Base-by-base conservation (phyloP, 2,797 vertebrate genomes). In the Erethizon dorsatum region DNA sequence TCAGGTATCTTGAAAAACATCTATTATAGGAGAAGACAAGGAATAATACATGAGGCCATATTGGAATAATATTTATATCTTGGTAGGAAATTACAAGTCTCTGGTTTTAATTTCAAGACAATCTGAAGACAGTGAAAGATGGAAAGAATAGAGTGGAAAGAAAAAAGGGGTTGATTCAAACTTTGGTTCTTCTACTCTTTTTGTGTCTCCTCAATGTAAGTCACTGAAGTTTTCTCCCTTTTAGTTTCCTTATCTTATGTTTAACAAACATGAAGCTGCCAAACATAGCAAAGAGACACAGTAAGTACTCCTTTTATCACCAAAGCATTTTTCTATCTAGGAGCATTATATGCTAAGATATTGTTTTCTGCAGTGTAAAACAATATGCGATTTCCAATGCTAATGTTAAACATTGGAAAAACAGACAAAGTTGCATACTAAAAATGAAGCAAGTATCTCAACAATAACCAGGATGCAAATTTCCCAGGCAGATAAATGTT, bases 321-420 rank as follows among this genome's bases (percentile, higher is more conserved):
- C 0, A 71, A 77, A 24, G 10, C 13, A 85, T 84, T 13, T 75
- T 96, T 89, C 71, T 93, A n/a, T 52, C 15, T 59, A 56, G 1
- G 33, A 83, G 0, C n/a, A 80, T 86, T 33, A n/a, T 90, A 83
- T 56, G 12, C 57, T 83, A 84, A 96, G 41, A 92, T 91, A 85
- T 75, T 65, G 22, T 63, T 86, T 89, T 93, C 31, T 47, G 24
- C 13, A 33, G 15, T 52, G 28, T 52, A 84, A 97, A 94, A 95
- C 24, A 85, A 22, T 47, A 52, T 50, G 8, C 12, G 24, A 75
- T 71, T 95, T 94, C 57, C 77, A 75, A 31, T 41, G 41, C 73
- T 92, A 78, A 89, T 87, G 31, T 82, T 77, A 91, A 97, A 24
- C 31, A 65, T 28, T 71, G 82, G 89, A 90, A 91, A 86, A 4